Evolutionary conservation across 2,797 vertebrate genomes (phyloP).

Genomic region (Eurystomus glaucurus): DNA sequence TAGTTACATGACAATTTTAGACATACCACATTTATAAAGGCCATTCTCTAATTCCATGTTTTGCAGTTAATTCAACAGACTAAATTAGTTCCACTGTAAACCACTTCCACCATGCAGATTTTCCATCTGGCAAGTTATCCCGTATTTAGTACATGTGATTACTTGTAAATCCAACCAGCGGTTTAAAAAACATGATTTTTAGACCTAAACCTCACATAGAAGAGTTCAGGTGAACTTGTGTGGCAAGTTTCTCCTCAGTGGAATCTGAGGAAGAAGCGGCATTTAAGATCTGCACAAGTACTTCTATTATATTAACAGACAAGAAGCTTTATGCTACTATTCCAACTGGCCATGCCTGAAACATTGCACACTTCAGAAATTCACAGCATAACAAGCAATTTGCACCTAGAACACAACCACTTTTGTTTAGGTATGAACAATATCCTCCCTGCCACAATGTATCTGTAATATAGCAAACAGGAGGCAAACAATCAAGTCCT

Average conservation of each 20-base stretch:
- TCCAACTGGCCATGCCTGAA: neutral
- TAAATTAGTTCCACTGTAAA: conserved; percentile 77
- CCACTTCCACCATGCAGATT: conserved; percentile 62
- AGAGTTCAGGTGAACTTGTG: neutral
- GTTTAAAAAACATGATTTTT: neutral
- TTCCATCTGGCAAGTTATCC: conserved; percentile 54
- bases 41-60: conserved; percentile 56
- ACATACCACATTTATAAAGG: conserved; percentile 44
- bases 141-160: conserved; percentile 66
- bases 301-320: neutral
- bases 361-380: neutral
- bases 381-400: neutral
- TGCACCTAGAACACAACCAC: neutral
- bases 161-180: conserved; percentile 80
- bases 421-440: neutral
- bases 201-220: neutral
- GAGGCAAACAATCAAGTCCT: neutral
- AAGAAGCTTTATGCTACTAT: neutral
- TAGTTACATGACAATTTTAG: conserved; percentile 62
- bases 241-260: neutral
- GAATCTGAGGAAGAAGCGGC: neutral
- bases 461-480: neutral
- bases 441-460: neutral
- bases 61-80: conserved; percentile 66
- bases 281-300: neutral